Evolutionary conservation across 2,797 vertebrate genomes (phyloP).

Genomic region (Sciurus carolinensis): DNA sequence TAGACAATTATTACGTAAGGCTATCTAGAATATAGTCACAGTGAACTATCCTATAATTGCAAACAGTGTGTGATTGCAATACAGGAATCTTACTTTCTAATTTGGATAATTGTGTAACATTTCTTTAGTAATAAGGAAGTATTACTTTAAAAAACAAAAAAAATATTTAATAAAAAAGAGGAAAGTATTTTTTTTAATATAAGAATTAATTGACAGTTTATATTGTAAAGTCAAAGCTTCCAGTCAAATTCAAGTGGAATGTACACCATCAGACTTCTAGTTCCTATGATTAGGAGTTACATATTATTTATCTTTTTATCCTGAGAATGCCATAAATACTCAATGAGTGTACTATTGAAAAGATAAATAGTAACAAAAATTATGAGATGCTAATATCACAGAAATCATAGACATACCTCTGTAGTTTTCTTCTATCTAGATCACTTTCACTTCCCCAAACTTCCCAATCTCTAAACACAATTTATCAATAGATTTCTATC

Average conservation of each 20-base stretch:
- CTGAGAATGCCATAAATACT: background rate
- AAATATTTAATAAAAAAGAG: background rate
- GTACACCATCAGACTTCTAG: background rate
- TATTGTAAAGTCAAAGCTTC: background rate
- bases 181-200: background rate
- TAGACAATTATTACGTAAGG: background rate
- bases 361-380: background rate
- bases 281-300: background rate
- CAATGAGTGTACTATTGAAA: background rate
- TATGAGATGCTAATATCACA: background rate
- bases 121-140: background rate
- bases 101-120: background rate
- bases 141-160: background rate
- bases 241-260: conserved; percentile 35
- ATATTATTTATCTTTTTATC: background rate
- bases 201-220: background rate
- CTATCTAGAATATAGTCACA: background rate
- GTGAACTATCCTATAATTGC: background rate
- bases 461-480: background rate
- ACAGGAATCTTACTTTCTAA: background rate
- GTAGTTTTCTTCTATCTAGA: background rate
- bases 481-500: background rate
- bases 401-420: background rate
- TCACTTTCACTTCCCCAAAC: background rate
- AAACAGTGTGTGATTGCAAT: background rate